phyloP scores from a whole-genome alignment of 2,797 vertebrate genomes.

The Aselliscus stoliczkanus region DNA sequence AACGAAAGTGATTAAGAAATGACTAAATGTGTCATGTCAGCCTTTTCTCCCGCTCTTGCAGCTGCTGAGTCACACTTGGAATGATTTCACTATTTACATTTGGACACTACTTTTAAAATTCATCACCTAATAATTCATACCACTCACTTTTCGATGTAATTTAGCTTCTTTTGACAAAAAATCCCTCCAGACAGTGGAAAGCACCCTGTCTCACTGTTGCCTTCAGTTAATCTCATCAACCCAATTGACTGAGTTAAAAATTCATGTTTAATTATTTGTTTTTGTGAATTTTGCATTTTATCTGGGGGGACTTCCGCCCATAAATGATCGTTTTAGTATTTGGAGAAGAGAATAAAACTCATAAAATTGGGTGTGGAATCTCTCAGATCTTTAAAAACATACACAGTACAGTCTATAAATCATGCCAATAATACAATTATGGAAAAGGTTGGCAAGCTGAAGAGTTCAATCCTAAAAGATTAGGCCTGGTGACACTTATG shows the following conservation, averaged over 20 bases:
- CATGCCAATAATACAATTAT: not conserved
- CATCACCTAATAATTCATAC: constrained; percentile 81
- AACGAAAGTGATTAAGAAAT: constrained; percentile 83
- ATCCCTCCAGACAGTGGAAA: constrained; percentile 57
- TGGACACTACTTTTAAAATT: constrained; percentile 83
- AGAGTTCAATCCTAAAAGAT: constrained; percentile 40
- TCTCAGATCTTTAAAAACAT: constrained; percentile 20
- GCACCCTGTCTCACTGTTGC: constrained; percentile 57
- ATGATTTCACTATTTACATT: constrained; percentile 81
- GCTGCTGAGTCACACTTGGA: constrained; percentile 84
- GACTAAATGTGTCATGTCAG: constrained; percentile 82
- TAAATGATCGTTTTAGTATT: constrained; percentile 21
- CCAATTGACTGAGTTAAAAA: constrained; percentile 61
- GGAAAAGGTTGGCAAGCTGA: not conserved
- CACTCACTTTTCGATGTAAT: constrained; percentile 75
- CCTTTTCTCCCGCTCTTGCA: constrained; percentile 80
- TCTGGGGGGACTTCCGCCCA: not conserved
- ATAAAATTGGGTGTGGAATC: constrained; percentile 27
- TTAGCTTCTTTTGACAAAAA: constrained; percentile 77
- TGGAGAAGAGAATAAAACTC: constrained; percentile 4
- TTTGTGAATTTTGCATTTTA: constrained; percentile 45
- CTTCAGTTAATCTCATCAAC: constrained; percentile 54
- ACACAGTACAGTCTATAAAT: constrained; percentile 16
- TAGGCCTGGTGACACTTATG: not conserved
- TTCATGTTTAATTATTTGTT: constrained; percentile 51